Evolutionary conservation across 2,888 invertebrate genomes (phyloP).

Genomic region (Dryobotodes eremita): DNA sequence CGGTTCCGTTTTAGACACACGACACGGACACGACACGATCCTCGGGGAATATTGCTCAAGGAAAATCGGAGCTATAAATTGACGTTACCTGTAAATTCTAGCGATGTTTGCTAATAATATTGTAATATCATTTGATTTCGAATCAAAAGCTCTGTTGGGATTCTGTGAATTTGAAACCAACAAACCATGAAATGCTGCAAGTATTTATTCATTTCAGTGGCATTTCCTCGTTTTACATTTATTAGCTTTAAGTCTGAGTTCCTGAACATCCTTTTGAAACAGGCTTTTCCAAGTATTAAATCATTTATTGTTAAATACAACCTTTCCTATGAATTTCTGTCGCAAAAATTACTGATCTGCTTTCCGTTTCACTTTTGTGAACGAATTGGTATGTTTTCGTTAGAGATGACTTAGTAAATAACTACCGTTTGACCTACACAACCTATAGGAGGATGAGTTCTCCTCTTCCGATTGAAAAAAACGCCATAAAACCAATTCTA

Average conservation of each 20-base stretch:
- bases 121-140: conserved; percentile 13
- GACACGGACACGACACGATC: conserved; percentile 54
- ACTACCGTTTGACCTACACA: neutral
- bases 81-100: conserved; percentile 26
- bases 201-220: conserved; percentile 3
- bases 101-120: conserved; percentile 8
- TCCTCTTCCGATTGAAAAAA: neutral
- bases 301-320: neutral
- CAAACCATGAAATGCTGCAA: neutral
- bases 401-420: neutral
- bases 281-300: neutral
- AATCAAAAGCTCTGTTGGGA: conserved; percentile 9
- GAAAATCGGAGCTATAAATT: conserved; percentile 26
- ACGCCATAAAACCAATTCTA: conserved; percentile 21
- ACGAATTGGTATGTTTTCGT: neutral
- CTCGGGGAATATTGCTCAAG: conserved; percentile 35
- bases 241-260: neutral
- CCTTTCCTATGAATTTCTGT: neutral
- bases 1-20: conserved; percentile 61
- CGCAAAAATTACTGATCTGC: neutral
- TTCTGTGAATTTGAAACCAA: conserved; percentile 1
- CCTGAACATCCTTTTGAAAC: neutral
- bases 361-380: neutral
- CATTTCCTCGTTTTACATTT: neutral
- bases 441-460: conserved; percentile 5